Evolutionary conservation across 2,888 invertebrate genomes (phyloP), one percentile per base, ranked within the genome.

Genomic region (Ptychoptera contaminata): DNA sequence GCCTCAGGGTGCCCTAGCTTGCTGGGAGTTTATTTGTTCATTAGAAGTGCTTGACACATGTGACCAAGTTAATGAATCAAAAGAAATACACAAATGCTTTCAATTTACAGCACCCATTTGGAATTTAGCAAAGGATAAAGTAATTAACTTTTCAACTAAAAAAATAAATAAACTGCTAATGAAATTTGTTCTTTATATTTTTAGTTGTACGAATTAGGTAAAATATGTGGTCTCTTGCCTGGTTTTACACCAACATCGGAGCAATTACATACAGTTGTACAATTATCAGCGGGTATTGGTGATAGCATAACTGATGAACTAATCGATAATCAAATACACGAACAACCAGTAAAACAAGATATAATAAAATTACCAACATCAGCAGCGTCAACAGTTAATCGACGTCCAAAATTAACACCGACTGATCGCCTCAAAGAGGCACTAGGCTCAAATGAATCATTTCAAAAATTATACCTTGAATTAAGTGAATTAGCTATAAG

Each of bases 401-500:
- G 67, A 11, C 61, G 58, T 11, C 61, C 82, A 0, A 61, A 60
- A 39, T 55, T 61, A 51, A 59, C 62, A 7, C 56, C 92, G 0
- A 82, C 87, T 0, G 87, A 88, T 53, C 79, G 85, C 58, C 68
- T 96, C 9, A 88, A 92, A 59, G 85, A 88, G 56, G 90, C 93
- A 0, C 66, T 96, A 3, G 88, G 92, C 44, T 91, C 91, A 10
- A 85, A 86, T 58, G 82, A 82, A 46, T 76, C 82, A 42, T 96
- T 94, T 61, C 82, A 86, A 55, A 86, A 85, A 59, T 82, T 90
- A 53, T 96, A 94, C 59, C 66, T 93, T 59, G 94, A 94, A 64
- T 65, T 94, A 47, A 88, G 92, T 1, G 96, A 96, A 61, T 65
- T 94, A 49, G 91, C 94, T 1, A 92, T 94, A 77, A 91, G 93